A percentile compares a stretch with the other conserved stretches of the same genome.
phyloP scores from a whole-genome alignment of 2,797 vertebrate species.

The Octomys mimax region DNA sequence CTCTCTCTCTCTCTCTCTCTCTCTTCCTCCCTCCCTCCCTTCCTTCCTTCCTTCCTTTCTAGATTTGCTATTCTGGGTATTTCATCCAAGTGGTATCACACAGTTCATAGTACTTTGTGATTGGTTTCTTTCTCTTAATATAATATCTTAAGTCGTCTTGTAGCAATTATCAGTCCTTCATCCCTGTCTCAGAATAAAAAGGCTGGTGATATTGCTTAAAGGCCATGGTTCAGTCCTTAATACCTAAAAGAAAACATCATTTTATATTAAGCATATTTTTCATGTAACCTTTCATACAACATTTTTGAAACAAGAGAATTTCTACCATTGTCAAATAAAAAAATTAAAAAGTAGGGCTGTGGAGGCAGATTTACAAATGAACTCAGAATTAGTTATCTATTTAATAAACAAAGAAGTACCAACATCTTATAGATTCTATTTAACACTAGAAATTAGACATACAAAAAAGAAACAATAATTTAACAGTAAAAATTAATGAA shows the following conservation, averaged over 20 bases:
- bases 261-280: slow-evolving; percentile 41
- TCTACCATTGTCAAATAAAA: neutral
- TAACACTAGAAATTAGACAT: neutral
- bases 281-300: neutral
- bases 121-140: neutral
- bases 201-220: neutral
- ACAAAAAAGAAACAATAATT: slow-evolving; percentile 14
- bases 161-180: neutral
- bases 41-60: neutral
- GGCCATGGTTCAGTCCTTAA: neutral
- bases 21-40: too few relatives aligned
- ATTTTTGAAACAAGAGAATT: slow-evolving; percentile 24
- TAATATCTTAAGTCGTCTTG: neutral
- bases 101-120: neutral
- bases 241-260: neutral
- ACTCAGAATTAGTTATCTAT: neutral
- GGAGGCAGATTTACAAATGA: slow-evolving; percentile 22
- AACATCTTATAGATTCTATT: neutral
- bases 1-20: too few relatives aligned
- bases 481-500: neutral
- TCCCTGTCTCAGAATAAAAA: neutral
- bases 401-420: neutral
- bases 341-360: neutral
- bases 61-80: neutral
- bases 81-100: neutral